Base-by-base conservation (phyloP, 2,797 vertebrate genomes). In the Lerista edwardsae region DNA sequence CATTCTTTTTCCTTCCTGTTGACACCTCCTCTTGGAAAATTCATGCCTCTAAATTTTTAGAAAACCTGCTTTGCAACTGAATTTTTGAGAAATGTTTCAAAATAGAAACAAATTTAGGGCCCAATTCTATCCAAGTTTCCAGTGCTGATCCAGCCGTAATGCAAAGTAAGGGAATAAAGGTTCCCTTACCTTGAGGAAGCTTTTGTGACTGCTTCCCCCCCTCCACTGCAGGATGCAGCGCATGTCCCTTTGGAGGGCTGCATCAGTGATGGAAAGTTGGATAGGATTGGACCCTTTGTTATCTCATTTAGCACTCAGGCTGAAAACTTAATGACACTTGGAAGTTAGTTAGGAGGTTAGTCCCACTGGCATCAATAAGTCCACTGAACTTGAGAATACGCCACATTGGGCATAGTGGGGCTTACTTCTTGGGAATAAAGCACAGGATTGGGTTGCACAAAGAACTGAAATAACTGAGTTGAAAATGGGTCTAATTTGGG, bases 31-130 rank as follows among this genome's bases (percentile, higher is more conserved):
- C 47, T 73, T 72, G 3, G 67, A 51, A 87, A 87, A 57, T 83
- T 74, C 8, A 86, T 29, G 71, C 79, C 85, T 87, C 75, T 76
- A 89, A 79, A 83, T 85, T 86, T 68, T 87, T 61, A 65, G 68
- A 62, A 77, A 64, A 67, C 15, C 31, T 91, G 86, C 61, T n/a
- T 69, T 87, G 41, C n/a, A 73, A 34, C n/a, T 72, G 9, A 59
- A 34, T 72, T 23, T 74, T 79, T 67, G 68, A 69, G 31, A 68
- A 69, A 80, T 62, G 12, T 21, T 85, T 44, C 6, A 17, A 80
- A 59, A 67, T 41, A 55, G 4, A 65, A 75, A 83, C 61, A 47
- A 41, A 57, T 14, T 31, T 19, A 41, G 0, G n/a, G n/a, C n/a
- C n/a, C n/a, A n/a, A n/a, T n/a, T n/a, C n/a, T n/a, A n/a, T n/a